A percentile compares a stretch with the other conserved stretches of the same genome.
Conservation (phyloP, 2,888 invertebrate species). For the Hydriomena furcata region DNA sequence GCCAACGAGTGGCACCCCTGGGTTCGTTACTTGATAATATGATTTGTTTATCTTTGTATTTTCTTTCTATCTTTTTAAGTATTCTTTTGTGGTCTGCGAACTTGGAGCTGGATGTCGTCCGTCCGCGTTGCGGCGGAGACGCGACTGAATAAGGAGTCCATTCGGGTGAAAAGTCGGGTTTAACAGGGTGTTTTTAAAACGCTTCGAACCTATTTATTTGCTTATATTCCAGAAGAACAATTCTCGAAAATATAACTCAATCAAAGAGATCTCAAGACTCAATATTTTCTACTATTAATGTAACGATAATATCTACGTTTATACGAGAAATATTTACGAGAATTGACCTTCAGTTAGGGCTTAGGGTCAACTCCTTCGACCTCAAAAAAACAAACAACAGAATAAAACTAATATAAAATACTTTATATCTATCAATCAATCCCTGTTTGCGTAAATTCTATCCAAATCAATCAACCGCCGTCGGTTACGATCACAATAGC, state of each 20-base stretch:
- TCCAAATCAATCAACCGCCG: slow-evolving; percentile 8
- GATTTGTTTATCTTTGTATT: no score
- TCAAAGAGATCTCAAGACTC: no score
- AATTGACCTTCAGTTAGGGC: no score
- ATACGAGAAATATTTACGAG: no score
- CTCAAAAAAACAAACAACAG: slow-evolving; percentile 40
- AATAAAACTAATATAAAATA: slow-evolving; percentile 51
- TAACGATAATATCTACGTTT: no score
- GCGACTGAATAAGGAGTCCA: slow-evolving; percentile 7
- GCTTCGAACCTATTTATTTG: neutral
- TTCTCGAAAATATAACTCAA: no score
- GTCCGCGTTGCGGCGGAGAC: neutral
- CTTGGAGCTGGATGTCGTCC: neutral
- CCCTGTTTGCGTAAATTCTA: slow-evolving; percentile 62
- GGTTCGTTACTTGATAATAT: neutral
- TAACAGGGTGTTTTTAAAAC: slow-evolving; percentile 13
- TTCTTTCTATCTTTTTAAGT: no score
- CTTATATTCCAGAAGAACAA: no score
- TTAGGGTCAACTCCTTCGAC: neutral
- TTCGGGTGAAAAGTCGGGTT: neutral
- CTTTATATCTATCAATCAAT: slow-evolving; percentile 63
- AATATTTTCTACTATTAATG: no score
- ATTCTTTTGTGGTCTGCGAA: neutral
- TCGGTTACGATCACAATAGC: slow-evolving; percentile 5
- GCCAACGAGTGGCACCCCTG: slow-evolving; percentile 1